Evolutionary conservation across 2,113 vertebrate genomes (phyloP).

Genomic region (Rhea pennata): DNA sequence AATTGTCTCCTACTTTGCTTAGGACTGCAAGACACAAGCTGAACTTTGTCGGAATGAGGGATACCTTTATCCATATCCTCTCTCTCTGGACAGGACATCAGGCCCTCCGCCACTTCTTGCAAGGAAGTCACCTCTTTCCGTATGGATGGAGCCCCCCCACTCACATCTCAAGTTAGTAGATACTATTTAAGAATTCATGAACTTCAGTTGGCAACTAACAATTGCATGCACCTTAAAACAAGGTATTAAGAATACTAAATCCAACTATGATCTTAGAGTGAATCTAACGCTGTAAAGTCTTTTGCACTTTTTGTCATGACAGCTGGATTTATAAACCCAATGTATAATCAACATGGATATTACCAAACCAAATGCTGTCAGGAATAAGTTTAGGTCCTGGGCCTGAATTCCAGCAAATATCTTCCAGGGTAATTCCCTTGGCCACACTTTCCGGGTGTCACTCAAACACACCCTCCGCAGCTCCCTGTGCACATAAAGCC

Average conservation of each 20-base stretch:
- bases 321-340: not conserved
- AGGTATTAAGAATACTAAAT: not conserved
- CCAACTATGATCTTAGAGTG: not conserved
- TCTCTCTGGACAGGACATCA: not conserved
- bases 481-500: fast-evolving
- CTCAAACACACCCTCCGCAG: fast-evolving
- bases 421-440: not conserved
- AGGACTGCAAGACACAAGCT: not conserved
- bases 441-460: fast-evolving
- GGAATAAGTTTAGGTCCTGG: not conserved
- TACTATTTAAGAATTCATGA: not conserved
- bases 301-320: not conserved
- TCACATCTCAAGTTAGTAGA: not conserved
- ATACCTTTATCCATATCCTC: fast-evolving
- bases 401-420: not conserved
- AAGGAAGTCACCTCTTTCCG: not conserved
- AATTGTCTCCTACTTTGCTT: not conserved
- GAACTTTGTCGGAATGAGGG: not conserved
- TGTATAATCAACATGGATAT: fast-evolving
- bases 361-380: not conserved
- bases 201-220: not conserved
- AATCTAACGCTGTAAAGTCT: not conserved
- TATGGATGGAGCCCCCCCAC: not conserved
- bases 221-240: not conserved
- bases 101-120: not conserved